Base-by-base conservation (phyloP, 2,113 vertebrate genomes). In the Petroica traversi region DNA sequence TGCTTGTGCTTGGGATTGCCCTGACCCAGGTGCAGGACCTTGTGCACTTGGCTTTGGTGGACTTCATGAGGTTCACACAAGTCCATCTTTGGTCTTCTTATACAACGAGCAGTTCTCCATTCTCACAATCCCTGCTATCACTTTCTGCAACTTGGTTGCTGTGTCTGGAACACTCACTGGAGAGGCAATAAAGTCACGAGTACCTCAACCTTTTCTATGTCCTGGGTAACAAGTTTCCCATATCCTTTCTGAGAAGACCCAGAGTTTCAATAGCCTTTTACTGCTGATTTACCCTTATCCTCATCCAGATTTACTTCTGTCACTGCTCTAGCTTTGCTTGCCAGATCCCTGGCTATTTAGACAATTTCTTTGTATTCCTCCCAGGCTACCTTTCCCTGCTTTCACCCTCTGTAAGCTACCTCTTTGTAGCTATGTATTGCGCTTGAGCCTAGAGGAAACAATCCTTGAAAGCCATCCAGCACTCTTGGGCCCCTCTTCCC, bases 31-130 rank as follows among this genome's bases (percentile, higher is more conserved):
- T 46, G 55, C n/a, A 77, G n/a, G 28, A 77, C 38, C 28, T 45
- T 51, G 45, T 23, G 45, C 14, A 76, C 23, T 76, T 38, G 33
- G n/a, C 9, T 52, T 77, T 54, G n/a, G 29, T 61, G 46, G 38
- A 28, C 11, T n/a, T 62, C 54, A 62, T 19, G 24, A n/a, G 15
- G 28, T 38, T 61, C 31, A 12, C 12, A 14, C 28, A 40, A 38
- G 10, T 2, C 24, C n/a, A 20, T 28, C 55, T 62, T n/a, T 40
- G 33, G 28, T 33, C 38, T 52, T 68, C 51, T n/a, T n/a, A n/a
- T n/a, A n/a, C 14, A 59, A 41, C 0, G 0, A 61, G 54, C 1
- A 1, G 63, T 13, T 61, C 54, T 15, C 69, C 46, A 52, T 61
- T 69, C 55, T 54, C 28, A 45, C 19, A 12, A 17, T n/a, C 23